Base-by-base conservation (phyloP, 2,113 vertebrate species). In the Eupsittula cactorum region DNA sequence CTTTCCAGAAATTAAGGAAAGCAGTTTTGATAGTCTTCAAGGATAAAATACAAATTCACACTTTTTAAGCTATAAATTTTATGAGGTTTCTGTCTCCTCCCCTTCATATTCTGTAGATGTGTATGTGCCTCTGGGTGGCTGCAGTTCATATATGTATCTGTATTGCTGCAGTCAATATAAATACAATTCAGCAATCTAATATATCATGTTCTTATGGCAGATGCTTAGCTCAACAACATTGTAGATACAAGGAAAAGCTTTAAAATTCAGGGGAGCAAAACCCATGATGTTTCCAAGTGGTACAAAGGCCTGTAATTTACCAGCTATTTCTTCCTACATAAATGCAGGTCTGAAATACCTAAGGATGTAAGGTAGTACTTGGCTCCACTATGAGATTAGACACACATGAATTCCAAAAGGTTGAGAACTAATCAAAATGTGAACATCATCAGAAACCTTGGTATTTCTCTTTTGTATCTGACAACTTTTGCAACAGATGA, bases 131-230 rank as follows among this genome's bases (percentile, higher is more conserved):
- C 69, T 52, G 9, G 17, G 4, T 47, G 44, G 33, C 50, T 63
- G 55, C 16, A 68, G 12, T 47, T 65, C 39, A 29, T 14, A 39
- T 3, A 6, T 47, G 25, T 12, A 14, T 11, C 42, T 71, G 17
- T n/a, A 28, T 46, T 42, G 8, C 7, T 68, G 52, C 13, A 73
- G 9, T 70, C 78, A 59, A 39, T 28, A 55, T 6, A 67, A 86
- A 60, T 25, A 47, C 20, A 59, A 11, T 27, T 86, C 33, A 77
- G 25, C 65, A 52, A 52, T 24, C 28, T 28, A 49, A 75, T 12
- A n/a, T 1, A 2, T 0, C 0, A 14, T 12, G 28, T 17, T 64
- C 23, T 68, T 84, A 33, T 1, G 11, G 37, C 18, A 64, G 50
- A 35, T 0, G 1, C 16, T 65, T 21, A 75, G 29, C 46, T 92